Conservation (phyloP, 2,797 vertebrate species). For the Carduelis carduelis region DNA sequence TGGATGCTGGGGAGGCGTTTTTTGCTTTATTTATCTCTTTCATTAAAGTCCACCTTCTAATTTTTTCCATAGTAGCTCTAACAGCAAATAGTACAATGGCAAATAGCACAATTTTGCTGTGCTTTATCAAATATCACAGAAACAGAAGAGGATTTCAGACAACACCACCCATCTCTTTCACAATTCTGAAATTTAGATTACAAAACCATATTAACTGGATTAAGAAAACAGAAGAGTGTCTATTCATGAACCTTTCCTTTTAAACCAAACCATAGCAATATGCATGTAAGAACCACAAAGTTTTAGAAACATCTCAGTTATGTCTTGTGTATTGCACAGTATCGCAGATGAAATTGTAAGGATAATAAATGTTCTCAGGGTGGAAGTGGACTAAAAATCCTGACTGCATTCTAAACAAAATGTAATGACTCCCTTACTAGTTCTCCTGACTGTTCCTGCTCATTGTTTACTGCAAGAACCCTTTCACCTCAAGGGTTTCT, state of each 20-base stretch:
- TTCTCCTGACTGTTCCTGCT: neutral
- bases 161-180: neutral
- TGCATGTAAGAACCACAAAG: neutral
- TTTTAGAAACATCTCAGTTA: neutral
- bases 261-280: neutral
- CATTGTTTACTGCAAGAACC: neutral
- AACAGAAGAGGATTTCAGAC: neutral
- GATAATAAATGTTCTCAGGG: neutral
- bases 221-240: neutral
- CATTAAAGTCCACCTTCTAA: neutral
- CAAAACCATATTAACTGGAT: neutral
- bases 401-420: neutral
- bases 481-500: neutral
- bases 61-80: neutral
- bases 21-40: neutral
- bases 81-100: neutral
- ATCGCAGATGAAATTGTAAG: neutral
- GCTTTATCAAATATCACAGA: neutral
- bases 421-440: neutral
- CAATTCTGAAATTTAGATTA: neutral
- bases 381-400: neutral
- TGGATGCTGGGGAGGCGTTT: neutral
- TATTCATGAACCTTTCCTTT: neutral
- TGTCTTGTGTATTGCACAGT: neutral
- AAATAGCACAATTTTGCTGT: neutral